Evolutionary conservation across 1,140 invertebrate species (phyloP), one percentile per base, ranked within the genome.

Genomic region (Bacillus rossius): DNA sequence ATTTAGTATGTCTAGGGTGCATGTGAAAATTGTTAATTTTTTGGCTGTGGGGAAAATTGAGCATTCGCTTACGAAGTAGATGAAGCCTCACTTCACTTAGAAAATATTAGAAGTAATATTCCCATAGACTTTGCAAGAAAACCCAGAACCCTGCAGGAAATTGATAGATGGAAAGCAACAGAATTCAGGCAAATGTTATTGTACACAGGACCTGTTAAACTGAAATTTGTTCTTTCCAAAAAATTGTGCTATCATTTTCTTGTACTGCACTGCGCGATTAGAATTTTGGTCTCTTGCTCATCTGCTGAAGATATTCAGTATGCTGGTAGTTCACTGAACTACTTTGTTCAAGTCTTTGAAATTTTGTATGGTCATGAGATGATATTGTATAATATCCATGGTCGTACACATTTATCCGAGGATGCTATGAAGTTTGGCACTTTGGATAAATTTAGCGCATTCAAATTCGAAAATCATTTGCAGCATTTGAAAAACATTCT

Each of bases 91-190:
- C 5, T 7, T 5, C 4, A 25, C 8, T 13, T 45, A 13, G 43
- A 45, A 13, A 5, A 20, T 5, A 7, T 45, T 5, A 45, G 23
- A 45, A 5, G 4, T 8, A 20, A 45, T 45, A 45, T 25, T 7
- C n/a, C 5, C n/a, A n/a, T 45, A 5, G 68, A 75, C 51, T 76
- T 74, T 66, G 43, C 64, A 8, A 61, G 74, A 59, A 70, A 70
- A 51, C 69, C 68, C 8, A 42, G 65, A 29, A 23, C 55, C 38
- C 37, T 74, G 7, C 20, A 26, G 8, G 68, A 73, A 26, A 37
- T 69, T 25, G 60, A 65, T 7, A 16, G 61, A 38, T 76, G 65
- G 67, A 77, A 77, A 64, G 75, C 72, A 4, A 75, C 75, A 25
- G 75, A 76, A 59, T 72, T 69, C 51, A 50, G 73, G 23, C 65